Percentiles rank a stretch among this genome's conserved stretches.
phyloP scores from a whole-genome alignment of 64 coral and sea anemone species.

The Anthopleura sola region DNA sequence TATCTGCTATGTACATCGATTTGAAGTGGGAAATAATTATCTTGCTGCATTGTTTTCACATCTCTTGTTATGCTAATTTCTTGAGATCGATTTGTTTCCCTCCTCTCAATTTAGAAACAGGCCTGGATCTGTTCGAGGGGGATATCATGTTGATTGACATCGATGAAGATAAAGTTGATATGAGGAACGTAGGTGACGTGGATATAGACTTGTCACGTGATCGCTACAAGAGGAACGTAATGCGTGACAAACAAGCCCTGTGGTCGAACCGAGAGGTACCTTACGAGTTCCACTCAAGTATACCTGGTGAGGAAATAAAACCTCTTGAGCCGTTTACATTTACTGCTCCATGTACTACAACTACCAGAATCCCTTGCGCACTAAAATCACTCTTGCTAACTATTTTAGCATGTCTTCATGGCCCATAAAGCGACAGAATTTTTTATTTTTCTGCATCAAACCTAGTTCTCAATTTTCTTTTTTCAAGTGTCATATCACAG shows the following conservation, averaged over 20 bases:
- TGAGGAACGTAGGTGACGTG: not conserved
- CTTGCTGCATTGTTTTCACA: no score
- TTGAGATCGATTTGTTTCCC: not conserved
- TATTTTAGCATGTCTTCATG: no score
- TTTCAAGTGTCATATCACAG: conserved; percentile 16
- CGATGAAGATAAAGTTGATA: conserved; percentile 21
- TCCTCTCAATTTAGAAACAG: not conserved
- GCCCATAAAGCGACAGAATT: no score
- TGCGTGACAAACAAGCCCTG: not conserved
- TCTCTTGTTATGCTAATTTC: not conserved
- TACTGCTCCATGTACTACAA: not conserved
- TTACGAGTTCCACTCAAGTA: conserved; percentile 28
- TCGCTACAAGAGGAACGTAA: conserved; percentile 1
- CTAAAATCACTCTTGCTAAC: no score
- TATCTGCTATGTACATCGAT: no score
- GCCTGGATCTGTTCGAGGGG: conserved; percentile 58
- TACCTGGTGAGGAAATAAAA: conserved; percentile 19
- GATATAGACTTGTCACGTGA: not conserved
- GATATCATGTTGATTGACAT: conserved; percentile 34
- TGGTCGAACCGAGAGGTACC: conserved; percentile 20
- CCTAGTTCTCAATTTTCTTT: no score
- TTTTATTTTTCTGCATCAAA: not conserved
- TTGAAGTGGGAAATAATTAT: no score
- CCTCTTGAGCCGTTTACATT: not conserved
- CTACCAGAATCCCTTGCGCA: no score